phyloP scores from a whole-genome alignment of 2,888 invertebrate species.

The Ceramica pisi region DNA sequence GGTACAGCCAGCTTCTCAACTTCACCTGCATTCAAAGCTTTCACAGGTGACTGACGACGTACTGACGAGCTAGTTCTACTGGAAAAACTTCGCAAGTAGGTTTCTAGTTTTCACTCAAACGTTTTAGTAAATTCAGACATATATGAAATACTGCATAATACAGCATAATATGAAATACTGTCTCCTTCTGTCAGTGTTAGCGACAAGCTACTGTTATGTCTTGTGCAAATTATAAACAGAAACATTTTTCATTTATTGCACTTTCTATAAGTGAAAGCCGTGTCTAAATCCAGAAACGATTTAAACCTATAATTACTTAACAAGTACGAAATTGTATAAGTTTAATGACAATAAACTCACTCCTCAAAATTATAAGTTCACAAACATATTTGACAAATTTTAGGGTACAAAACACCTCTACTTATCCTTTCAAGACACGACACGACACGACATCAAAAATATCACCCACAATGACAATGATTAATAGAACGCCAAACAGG shows the following conservation, averaged over 20 bases:
- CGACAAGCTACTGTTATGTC: no score
- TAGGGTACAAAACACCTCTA: neutral
- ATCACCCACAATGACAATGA: neutral
- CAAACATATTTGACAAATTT: neutral
- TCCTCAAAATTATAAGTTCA: no score
- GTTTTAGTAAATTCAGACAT: neutral
- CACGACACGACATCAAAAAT: neutral
- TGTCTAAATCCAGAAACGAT: no score
- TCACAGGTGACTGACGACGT: constrained; percentile 46
- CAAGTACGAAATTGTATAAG: no score
- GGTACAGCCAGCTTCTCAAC: constrained; percentile 23
- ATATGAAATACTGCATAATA: neutral
- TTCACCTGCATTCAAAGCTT: constrained; percentile 49
- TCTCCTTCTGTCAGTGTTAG: neutral
- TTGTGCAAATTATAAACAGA: no score
- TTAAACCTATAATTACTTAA: no score
- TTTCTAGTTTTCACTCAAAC: constrained; percentile 14
- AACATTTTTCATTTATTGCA: no score
- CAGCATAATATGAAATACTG: neutral
- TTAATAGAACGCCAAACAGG: neutral
- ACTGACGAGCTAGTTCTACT: constrained; percentile 22
- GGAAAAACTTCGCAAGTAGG: constrained; percentile 22
- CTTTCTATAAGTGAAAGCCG: no score
- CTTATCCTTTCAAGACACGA: neutral
- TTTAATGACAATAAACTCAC: no score